These are phyloP conservation scores for Aphidius ervi DNA, from an alignment of 1,140 invertebrate genomes.

Conservation along the genomic window DNA sequence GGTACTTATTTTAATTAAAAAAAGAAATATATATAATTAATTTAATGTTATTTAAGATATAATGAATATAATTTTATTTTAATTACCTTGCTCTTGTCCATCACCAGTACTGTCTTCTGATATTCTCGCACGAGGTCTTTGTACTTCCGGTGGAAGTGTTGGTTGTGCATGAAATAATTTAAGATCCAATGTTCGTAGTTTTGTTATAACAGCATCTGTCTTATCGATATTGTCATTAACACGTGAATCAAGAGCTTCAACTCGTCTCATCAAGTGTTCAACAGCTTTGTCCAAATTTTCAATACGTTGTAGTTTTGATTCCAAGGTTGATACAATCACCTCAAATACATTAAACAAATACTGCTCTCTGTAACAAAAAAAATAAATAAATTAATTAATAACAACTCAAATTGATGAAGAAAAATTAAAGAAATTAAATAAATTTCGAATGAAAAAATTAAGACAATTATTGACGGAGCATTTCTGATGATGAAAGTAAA, in stretches of 20 bases:
- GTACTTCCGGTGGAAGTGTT: constrained; percentile 33
- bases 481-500: too few relatives aligned
- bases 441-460: too few relatives aligned
- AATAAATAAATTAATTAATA: background rate
- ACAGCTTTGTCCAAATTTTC: constrained; percentile 83
- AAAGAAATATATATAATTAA: background rate
- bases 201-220: constrained; percentile 74
- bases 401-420: too few relatives aligned
- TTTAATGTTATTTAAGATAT: too few relatives aligned
- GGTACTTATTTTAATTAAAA: constrained; percentile 30
- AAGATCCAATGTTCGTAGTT: constrained; percentile 66
- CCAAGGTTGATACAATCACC: constrained; percentile 79
- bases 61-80: constrained; percentile 4
- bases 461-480: too few relatives aligned
- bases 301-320: constrained; percentile 79
- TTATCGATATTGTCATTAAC: constrained; percentile 80
- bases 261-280: constrained; percentile 76
- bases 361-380: constrained; percentile 69
- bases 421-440: too few relatives aligned
- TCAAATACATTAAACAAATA: constrained; percentile 85
- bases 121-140: constrained; percentile 29
- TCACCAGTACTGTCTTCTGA: constrained; percentile 33
- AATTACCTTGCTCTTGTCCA: constrained; percentile 29
- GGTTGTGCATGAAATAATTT: constrained; percentile 62
- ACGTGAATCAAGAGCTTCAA: constrained; percentile 73